Conservation (phyloP, 2,888 invertebrate species). For the Ochropacha duplaris region DNA sequence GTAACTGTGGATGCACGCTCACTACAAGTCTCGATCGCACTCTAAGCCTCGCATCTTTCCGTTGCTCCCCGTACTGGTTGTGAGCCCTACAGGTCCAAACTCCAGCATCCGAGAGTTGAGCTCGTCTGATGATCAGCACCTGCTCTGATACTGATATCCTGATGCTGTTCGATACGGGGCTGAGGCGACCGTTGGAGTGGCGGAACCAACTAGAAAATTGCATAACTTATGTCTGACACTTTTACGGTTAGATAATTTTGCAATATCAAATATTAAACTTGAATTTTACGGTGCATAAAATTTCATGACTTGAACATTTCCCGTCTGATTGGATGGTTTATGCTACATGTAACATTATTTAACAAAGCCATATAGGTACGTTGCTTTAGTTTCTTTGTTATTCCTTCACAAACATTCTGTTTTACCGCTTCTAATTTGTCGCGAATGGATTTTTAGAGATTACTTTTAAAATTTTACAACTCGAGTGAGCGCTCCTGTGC, state of each 20-base stretch:
- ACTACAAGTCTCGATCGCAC: constrained; percentile 86
- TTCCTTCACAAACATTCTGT: neutral
- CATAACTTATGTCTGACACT: neutral
- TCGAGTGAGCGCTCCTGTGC: neutral
- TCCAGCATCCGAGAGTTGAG: constrained; percentile 86
- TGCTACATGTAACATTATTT: too few species aligned
- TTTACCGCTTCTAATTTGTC: neutral
- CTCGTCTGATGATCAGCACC: constrained; percentile 86
- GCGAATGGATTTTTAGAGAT: neutral
- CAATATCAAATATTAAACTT: too few species aligned
- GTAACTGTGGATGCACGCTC: constrained; percentile 81
- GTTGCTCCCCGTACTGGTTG: constrained; percentile 88
- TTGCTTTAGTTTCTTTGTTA: neutral
- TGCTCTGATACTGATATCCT: constrained; percentile 85
- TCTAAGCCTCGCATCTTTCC: constrained; percentile 84
- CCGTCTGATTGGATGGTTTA: too few species aligned
- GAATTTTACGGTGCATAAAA: too few species aligned
- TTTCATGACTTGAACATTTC: too few species aligned
- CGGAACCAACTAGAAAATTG: constrained; percentile 81
- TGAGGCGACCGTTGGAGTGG: constrained; percentile 83
- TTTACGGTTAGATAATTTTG: too few species aligned
- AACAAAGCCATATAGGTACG: too few species aligned
- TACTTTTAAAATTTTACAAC: neutral
- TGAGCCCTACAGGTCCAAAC: constrained; percentile 89
- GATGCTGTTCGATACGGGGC: constrained; percentile 84